These are phyloP conservation scores for Luperina nickerlii DNA, from an alignment of 2,888 invertebrate species.

Conservation along the genomic window DNA sequence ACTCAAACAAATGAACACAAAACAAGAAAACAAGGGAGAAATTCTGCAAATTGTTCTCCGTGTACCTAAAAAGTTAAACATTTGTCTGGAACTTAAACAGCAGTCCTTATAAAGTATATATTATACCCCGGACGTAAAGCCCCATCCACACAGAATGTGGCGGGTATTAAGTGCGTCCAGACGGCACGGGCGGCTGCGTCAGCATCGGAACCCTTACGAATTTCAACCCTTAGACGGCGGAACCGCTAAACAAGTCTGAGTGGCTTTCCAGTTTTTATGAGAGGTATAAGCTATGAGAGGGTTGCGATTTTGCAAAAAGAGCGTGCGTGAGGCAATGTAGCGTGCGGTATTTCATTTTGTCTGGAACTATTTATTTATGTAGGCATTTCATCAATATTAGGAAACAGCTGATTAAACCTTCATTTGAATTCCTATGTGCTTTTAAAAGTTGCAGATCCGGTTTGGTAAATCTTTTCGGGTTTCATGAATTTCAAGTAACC, in stretches of 20 bases:
- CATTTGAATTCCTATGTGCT: background rate
- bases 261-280: constrained; percentile 70
- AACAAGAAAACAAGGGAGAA: constrained; percentile 41
- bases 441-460: background rate
- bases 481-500: constrained; percentile 2
- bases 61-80: constrained; percentile 50
- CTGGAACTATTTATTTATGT: background rate
- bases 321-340: rapidly evolving
- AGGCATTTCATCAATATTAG: background rate
- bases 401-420: background rate
- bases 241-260: constrained; percentile 83
- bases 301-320: constrained; percentile 42
- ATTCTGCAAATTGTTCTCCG: constrained; percentile 37
- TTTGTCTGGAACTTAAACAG: constrained; percentile 55
- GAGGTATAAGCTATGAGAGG: constrained; percentile 65
- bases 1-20: constrained; percentile 42
- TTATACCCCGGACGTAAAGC: constrained; percentile 57
- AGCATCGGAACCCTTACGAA: constrained; percentile 77
- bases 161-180: constrained; percentile 71
- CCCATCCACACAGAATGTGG: constrained; percentile 64
- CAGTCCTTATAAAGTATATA: constrained; percentile 55
- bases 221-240: constrained; percentile 79
- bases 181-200: constrained; percentile 75
- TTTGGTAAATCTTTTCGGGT: background rate
- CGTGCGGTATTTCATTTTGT: background rate